Percentiles rank a stretch among this genome's conserved stretches.
phyloP scores from a whole-genome alignment of 2,113 vertebrate species.

The Gavialis gangeticus region DNA sequence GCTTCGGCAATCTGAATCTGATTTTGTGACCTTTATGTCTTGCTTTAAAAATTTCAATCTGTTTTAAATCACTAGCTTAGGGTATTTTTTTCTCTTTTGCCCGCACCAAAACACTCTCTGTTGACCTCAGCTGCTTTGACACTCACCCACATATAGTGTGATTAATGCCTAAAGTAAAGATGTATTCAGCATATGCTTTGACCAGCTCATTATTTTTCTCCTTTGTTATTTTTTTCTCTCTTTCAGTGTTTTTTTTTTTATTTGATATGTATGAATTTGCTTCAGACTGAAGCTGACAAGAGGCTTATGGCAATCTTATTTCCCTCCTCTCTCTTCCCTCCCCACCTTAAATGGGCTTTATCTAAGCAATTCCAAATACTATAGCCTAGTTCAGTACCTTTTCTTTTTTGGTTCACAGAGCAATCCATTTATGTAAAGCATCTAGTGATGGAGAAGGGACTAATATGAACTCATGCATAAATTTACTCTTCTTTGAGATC shows the following conservation, averaged over 20 bases:
- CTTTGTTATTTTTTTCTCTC: constrained; percentile 25
- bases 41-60: constrained; percentile 60
- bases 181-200: constrained; percentile 60
- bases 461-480: constrained; percentile 40
- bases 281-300: constrained; percentile 53
- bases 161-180: constrained; percentile 59
- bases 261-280: constrained; percentile 57
- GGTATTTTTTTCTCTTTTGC: not conserved
- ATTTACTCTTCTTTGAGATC: constrained; percentile 30
- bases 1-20: constrained; percentile 43
- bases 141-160: constrained; percentile 3
- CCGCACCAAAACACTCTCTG: constrained; percentile 35
- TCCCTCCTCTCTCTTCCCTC: not conserved
- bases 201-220: constrained; percentile 59
- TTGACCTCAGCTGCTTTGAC: constrained; percentile 41
- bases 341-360: constrained; percentile 54
- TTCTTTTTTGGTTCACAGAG: constrained; percentile 26
- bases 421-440: constrained; percentile 51
- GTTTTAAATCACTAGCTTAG: constrained; percentile 58
- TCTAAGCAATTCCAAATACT: constrained; percentile 58
- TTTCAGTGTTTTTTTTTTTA: constrained; percentile 27
- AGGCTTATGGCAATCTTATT: constrained; percentile 66
- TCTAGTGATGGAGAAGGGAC: constrained; percentile 49
- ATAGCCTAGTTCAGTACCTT: constrained; percentile 2
- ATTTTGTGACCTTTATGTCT: constrained; percentile 68